phyloP scores from a whole-genome alignment of 2,113 vertebrate species.

The Odocoileus hemionus region DNA sequence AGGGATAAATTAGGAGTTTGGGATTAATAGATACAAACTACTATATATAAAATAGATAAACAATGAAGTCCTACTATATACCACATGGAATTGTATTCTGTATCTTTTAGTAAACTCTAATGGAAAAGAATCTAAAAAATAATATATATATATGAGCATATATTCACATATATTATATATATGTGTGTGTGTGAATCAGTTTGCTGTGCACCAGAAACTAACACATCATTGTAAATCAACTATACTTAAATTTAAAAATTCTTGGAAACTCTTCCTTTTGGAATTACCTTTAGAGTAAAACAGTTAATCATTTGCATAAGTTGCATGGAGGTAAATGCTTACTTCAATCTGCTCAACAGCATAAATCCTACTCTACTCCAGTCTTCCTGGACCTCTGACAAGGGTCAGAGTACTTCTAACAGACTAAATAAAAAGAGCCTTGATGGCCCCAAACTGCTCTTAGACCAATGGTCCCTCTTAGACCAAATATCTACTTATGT shows the following conservation, averaged over 20 bases:
- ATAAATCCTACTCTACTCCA: not conserved
- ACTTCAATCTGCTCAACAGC: not conserved
- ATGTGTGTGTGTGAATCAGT: not conserved
- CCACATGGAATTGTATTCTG: not conserved
- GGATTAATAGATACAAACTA: not conserved
- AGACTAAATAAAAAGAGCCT: not conserved
- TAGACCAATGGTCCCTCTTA: not conserved
- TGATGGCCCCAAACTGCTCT: not conserved
- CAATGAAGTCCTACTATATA: not conserved
- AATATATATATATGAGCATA: not conserved
- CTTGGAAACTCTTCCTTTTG: not conserved
- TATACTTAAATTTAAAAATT: not conserved
- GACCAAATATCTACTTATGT: not conserved
- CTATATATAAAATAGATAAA: not conserved
- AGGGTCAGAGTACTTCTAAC: not conserved
- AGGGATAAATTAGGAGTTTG: not conserved
- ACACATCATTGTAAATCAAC: not conserved
- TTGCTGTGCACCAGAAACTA: not conserved
- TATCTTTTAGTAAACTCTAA: not conserved
- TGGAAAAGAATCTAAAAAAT: not conserved
- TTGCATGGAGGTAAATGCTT: accelerated
- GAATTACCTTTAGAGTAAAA: not conserved
- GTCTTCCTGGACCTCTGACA: accelerated
- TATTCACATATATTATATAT: not conserved
- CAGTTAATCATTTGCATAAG: too few species aligned